Evolutionary conservation across 2,797 vertebrate species (phyloP).

Genomic region (Sciurus vulgaris): DNA sequence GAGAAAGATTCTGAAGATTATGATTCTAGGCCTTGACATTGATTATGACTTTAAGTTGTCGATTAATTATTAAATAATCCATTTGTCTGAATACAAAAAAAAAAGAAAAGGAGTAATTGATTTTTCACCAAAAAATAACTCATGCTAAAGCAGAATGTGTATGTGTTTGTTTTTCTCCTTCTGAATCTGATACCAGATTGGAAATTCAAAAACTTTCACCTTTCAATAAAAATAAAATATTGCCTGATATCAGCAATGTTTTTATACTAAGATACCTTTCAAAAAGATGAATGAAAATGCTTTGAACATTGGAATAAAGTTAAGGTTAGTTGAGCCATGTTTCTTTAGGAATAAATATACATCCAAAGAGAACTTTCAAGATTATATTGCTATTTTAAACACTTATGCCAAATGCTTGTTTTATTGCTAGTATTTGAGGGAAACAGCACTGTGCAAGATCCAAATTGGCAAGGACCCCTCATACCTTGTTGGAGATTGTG

Average conservation of each 20-base stretch:
- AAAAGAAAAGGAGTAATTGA: neutral
- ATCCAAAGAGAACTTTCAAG: neutral
- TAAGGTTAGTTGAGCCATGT: neutral
- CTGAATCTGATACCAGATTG: neutral
- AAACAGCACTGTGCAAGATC: neutral
- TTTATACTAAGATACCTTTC: neutral
- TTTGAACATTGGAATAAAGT: neutral
- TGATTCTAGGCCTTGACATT: neutral
- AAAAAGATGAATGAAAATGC: neutral
- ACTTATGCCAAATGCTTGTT: neutral
- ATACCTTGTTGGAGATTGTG: neutral
- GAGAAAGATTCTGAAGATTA: neutral
- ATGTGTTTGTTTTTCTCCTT: neutral
- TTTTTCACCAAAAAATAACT: neutral
- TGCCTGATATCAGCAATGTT: neutral
- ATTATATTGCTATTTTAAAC: neutral
- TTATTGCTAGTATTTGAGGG: neutral
- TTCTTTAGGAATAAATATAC: neutral
- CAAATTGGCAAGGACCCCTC: neutral
- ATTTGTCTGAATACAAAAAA: neutral
- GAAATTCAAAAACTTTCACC: neutral
- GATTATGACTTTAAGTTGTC: neutral
- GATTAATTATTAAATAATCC: slow-evolving; percentile 38
- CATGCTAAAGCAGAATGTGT: neutral
- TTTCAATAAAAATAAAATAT: neutral